Conservation (phyloP, 2,113 vertebrate species). For the Onychostruthus taczanowskii region DNA sequence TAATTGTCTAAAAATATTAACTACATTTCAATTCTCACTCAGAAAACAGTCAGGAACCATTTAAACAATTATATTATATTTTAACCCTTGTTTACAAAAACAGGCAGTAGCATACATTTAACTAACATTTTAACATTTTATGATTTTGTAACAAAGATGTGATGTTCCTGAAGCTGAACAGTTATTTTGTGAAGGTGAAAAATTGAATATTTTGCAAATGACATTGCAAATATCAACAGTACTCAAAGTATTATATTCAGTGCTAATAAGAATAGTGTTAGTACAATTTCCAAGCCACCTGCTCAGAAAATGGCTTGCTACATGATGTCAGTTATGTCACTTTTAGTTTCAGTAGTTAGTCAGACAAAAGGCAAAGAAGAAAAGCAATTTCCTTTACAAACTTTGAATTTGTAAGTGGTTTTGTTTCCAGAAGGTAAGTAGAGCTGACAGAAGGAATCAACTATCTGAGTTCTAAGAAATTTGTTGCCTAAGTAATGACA, state of each 20-base stretch:
- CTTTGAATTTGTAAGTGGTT: neutral
- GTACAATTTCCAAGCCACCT: neutral
- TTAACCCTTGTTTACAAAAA: neutral
- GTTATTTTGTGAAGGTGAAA: neutral
- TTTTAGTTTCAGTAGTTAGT: constrained; percentile 5
- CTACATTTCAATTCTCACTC: neutral
- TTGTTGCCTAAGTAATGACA: neutral
- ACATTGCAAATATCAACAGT: neutral
- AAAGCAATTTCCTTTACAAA: constrained; percentile 22
- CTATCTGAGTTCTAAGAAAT: neutral
- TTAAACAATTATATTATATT: neutral
- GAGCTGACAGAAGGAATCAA: neutral
- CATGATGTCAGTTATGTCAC: neutral
- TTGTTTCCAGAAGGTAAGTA: neutral
- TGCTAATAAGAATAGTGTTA: neutral
- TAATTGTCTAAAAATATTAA: neutral
- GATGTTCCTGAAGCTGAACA: neutral
- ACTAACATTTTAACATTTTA: neutral
- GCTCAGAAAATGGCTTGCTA: neutral
- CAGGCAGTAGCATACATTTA: neutral
- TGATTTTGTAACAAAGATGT: neutral
- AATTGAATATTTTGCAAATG: neutral
- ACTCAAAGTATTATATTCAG: neutral
- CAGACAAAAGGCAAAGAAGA: constrained; percentile 15
- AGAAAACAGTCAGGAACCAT: neutral